Base-by-base conservation (phyloP, 2,113 vertebrate genomes). In the Notothenia rossii region DNA sequence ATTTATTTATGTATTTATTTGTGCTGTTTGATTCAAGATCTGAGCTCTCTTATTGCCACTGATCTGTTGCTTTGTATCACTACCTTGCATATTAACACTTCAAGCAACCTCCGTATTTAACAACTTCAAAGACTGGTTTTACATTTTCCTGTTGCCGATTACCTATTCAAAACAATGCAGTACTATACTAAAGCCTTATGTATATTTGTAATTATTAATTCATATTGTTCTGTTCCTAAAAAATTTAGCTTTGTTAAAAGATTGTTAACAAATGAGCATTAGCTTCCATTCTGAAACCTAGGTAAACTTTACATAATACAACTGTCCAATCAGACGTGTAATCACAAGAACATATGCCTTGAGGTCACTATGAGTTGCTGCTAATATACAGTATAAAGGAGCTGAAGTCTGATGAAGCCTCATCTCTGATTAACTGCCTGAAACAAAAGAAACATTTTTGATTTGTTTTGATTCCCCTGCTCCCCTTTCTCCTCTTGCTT, bases 1-100 rank as follows among this genome's bases (percentile, higher is more conserved):
- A 81, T 78, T 74, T 58, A 60, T 87, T 55, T 71, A 68, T 81
- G 77, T 86, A 85, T 85, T 87, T 82, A 82, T 88, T 84, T 60
- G 82, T 91, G 81, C 82, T 22, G 83, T 88, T 88, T 88, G 82
- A 81, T 53, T 82, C 86, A 84, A 93, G 89, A 92, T 91, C 87
- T 83, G 89, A 93, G 92, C 93, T 93, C 92, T 91, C 62, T 61
- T 84, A 62, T 81, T 74, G 84, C 83, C 82, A 77, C 82, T 36
- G 79, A 70, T 77, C 69, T 51, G 75, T 83, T 78, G 67, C 79
- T 64, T 88, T 65, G 64, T 80, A 58, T 76, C 55, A 40, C 17
- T 6, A 20, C 81, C 58, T 83, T 82, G 70, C 81, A 77, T 49
- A 17, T 56, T 66, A 65, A 17, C 67, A 53, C 58, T 65, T 71